phyloP scores from a whole-genome alignment of 2,113 vertebrate genomes.

The Mormoops blainvillei region DNA sequence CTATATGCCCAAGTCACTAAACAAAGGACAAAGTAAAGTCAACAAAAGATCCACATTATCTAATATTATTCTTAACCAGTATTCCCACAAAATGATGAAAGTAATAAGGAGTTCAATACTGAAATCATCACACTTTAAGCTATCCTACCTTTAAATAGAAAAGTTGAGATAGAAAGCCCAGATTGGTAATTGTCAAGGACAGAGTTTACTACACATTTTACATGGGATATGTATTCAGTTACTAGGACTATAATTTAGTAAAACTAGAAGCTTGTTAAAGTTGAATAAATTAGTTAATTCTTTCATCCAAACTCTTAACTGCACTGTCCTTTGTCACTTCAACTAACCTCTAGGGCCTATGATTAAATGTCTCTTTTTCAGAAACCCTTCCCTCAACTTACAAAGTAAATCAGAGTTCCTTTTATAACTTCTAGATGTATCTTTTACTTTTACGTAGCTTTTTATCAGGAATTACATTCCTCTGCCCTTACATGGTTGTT shows the following conservation, averaged over 20 bases:
- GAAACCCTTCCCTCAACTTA: not conserved
- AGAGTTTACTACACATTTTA: not conserved
- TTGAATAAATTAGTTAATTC: not conserved
- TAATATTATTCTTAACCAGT: not conserved
- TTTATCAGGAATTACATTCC: not conserved
- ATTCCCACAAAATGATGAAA: not conserved
- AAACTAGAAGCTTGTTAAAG: not conserved
- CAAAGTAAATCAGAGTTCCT: not conserved
- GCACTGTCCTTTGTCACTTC: not conserved
- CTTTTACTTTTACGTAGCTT: not conserved
- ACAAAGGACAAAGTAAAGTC: not conserved
- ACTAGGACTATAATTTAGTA: not conserved
- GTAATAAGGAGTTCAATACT: not conserved
- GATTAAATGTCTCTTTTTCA: not conserved
- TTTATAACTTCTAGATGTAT: not conserved
- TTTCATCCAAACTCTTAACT: not conserved
- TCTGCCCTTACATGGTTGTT: not conserved
- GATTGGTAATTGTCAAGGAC: not conserved
- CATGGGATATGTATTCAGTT: not conserved
- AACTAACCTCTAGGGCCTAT: not conserved
- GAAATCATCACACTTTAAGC: not conserved
- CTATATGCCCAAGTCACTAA: not conserved
- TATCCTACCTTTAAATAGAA: not conserved
- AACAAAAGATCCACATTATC: not conserved
- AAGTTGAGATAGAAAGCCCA: not conserved